These are phyloP conservation scores for Hylyphantes graminicola DNA, from an alignment of 1,140 invertebrate species.

Conservation along the genomic window DNA sequence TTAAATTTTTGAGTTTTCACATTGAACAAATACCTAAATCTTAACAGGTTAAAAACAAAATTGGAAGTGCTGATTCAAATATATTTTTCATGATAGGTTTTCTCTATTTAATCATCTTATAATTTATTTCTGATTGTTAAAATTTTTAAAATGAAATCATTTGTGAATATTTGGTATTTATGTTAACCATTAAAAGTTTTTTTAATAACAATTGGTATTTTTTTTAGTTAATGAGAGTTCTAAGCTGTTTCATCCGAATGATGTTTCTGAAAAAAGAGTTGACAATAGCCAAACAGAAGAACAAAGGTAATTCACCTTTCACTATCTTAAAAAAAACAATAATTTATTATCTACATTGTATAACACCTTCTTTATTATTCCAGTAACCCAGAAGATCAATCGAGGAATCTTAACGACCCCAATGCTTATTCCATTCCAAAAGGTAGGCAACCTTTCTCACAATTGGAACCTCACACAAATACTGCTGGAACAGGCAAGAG, in stretches of 20 bases:
- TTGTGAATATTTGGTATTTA: not conserved
- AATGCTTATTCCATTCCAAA: not conserved
- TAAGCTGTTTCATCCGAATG: conserved; percentile 15
- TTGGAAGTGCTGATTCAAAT: not conserved
- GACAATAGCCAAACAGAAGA: not conserved
- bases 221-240: conserved; percentile 28
- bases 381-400: not conserved
- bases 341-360: not conserved
- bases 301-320: conserved; percentile 1
- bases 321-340: no score
- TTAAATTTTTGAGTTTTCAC: no score
- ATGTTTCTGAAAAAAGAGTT: conserved; percentile 9
- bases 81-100: not conserved
- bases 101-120: no score
- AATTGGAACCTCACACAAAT: conserved; percentile 13
- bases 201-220: not conserved
- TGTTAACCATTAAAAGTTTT: not conserved
- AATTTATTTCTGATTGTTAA: no score
- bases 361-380: not conserved
- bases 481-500: conserved; percentile 48
- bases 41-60: not conserved
- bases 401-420: not conserved
- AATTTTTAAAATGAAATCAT: no score
- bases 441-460: conserved; percentile 25
- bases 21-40: no score